phyloP scores from a whole-genome alignment of 1,140 invertebrate genomes.

The Choristoneura fumiferana region DNA sequence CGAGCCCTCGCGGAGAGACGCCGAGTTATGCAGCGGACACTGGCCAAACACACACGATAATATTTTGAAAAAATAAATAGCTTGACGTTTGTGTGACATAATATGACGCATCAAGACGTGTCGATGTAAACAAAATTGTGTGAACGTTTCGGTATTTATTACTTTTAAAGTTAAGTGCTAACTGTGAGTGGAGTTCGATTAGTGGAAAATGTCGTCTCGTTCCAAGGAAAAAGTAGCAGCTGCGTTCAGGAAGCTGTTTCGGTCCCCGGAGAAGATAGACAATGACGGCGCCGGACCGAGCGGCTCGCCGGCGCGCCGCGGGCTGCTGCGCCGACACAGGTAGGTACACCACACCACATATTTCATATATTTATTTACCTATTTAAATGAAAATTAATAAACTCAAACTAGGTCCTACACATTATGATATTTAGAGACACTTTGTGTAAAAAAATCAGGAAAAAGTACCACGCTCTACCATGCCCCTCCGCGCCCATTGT shows the following conservation, averaged over 20 bases:
- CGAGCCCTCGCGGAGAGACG: conserved; percentile 41
- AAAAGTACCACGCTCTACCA: too few species aligned
- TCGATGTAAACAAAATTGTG: conserved; percentile 39
- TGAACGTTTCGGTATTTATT: conserved; percentile 46
- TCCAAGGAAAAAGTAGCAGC: conserved; percentile 86
- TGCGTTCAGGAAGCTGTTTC: conserved; percentile 87
- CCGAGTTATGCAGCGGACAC: conserved; percentile 41
- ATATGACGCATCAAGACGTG: conserved; percentile 30
- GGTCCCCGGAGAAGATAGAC: conserved; percentile 82
- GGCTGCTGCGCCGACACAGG: conserved; percentile 75
- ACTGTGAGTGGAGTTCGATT: conserved; percentile 42
- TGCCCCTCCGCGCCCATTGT: too few species aligned
- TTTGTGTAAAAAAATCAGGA: too few species aligned
- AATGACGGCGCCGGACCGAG: conserved; percentile 80
- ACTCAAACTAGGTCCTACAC: too few species aligned
- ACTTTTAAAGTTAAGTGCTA: conserved; percentile 29
- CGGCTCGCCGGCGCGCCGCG: conserved; percentile 81
- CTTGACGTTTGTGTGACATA: conserved; percentile 51
- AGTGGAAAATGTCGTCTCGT: conserved; percentile 83
- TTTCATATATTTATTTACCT: background rate
- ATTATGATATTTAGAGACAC: too few species aligned
- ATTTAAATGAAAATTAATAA: background rate
- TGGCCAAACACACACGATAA: conserved; percentile 31
- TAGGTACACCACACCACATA: conserved; percentile 35
- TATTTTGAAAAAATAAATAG: conserved; percentile 41